phyloP scores from a whole-genome alignment of 1,140 invertebrate genomes.

The Drosophila biarmipes region DNA sequence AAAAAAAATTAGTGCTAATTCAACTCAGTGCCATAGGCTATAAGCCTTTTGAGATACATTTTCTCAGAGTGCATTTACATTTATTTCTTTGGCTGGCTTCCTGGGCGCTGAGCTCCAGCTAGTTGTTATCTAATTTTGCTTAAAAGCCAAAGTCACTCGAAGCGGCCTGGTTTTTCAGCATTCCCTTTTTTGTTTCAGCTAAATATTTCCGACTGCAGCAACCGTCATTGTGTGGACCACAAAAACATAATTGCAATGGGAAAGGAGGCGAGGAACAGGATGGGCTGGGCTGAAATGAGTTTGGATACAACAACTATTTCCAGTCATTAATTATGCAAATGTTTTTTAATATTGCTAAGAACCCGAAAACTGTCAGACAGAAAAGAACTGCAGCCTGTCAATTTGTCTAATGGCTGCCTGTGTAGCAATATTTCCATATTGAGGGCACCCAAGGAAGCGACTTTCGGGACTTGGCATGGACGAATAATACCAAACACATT shows the following conservation, averaged over 20 bases:
- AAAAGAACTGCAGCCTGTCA: conserved; percentile 43
- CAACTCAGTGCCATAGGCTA: too few relatives aligned
- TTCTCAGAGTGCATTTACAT: conserved; percentile 5
- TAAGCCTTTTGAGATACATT: neutral
- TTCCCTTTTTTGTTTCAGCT: conserved; percentile 43
- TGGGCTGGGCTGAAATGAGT: conserved; percentile 32
- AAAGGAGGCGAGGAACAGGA: conserved; percentile 5
- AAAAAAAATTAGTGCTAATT: too few relatives aligned
- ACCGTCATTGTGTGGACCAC: conserved; percentile 61
- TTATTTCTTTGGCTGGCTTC: conserved; percentile 37
- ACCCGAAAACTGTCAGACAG: conserved; percentile 21
- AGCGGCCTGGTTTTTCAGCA: conserved; percentile 37
- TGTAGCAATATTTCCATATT: neutral
- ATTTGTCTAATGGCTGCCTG: conserved; percentile 62
- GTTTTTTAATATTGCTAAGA: conserved; percentile 66
- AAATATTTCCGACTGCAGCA: conserved; percentile 77
- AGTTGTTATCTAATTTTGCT: conserved; percentile 74
- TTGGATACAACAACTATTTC: conserved; percentile 51
- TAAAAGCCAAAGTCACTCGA: conserved; percentile 51
- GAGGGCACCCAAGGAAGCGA: conserved; percentile 11
- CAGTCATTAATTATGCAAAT: conserved; percentile 74
- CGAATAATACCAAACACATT: neutral
- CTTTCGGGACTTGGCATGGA: conserved; percentile 17
- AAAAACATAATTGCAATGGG: conserved; percentile 55
- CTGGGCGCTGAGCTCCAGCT: conserved; percentile 31